Base-by-base conservation (phyloP, 2,888 invertebrate genomes). In the Thymelicus acteon region DNA sequence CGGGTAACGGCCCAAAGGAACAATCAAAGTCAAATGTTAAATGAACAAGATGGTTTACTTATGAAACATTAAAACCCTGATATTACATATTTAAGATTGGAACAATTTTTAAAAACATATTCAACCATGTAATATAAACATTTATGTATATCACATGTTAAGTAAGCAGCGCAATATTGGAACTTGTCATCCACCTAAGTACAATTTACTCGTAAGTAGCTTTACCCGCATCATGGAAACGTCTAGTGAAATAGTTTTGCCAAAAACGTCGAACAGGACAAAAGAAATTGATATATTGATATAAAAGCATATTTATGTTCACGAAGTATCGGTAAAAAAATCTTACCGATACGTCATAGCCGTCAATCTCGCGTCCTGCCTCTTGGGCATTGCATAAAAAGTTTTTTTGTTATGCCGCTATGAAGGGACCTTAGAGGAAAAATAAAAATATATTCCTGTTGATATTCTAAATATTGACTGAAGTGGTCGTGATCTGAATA, bases 261-360 rank as follows among this genome's bases (percentile, higher is more conserved):
- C 76, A 78, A 79, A 85, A 82, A 82, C 79, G 89, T 88, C 88
- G 79, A 86, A 79, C 78, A 78, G 80, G 79, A 88, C 86, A 89
- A 90, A 87, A 85, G 87, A 89, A 90, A 89, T 91, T 93, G 93
- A 93, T 92, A 86, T 86, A 92, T 92, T 88, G 91, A 89, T 83
- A 89, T 93, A 93, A 93, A 91, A 93, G 93, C 92, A 93, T 93
- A 93, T 91, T 91, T 92, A 91, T 93, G 93, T 93, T 90, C 85
- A 73, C 81, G 80, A 80, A 82, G 82, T 88, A 84, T 88, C 89
- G 85, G 84, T 88, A 91, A 87, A 92, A 89, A 92, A 91, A 89
- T 87, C 85, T 86, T 81, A 85, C 86, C 85, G 87, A 93, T 93
- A 92, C 92, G 91, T 93, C 93, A 93, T 93, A 93, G 92, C 87